A percentile compares a stretch with the other conserved stretches of the same genome.
Evolutionary conservation across 2,888 invertebrate species (phyloP).

Genomic region (Limnephilus marmoratus): DNA sequence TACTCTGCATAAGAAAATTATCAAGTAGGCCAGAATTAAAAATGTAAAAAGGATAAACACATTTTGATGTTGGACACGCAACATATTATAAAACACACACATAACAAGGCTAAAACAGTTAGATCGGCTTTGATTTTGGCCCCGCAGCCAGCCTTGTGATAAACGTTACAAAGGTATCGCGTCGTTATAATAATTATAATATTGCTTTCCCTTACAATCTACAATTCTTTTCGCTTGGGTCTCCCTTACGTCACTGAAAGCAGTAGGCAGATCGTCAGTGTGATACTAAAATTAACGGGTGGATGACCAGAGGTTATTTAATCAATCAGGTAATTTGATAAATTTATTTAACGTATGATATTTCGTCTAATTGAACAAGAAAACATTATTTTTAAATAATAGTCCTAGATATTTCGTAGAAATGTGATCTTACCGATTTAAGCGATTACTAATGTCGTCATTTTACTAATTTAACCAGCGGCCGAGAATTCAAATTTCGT

Average conservation of each 20-base stretch:
- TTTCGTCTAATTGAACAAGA: conserved; percentile 19
- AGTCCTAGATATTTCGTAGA: neutral
- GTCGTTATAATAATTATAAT: neutral
- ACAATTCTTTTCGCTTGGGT: neutral
- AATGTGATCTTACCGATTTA: neutral
- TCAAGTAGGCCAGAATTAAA: neutral
- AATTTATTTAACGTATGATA: neutral
- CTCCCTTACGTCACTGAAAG: neutral
- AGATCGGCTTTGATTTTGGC: neutral
- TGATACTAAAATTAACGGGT: conserved; percentile 26
- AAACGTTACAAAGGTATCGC: neutral
- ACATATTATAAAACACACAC: conserved; percentile 34
- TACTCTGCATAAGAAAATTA: neutral
- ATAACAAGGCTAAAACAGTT: conserved; percentile 4
- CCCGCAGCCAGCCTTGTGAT: neutral
- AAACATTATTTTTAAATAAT: neutral
- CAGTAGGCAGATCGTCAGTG: neutral
- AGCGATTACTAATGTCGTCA: too few species aligned
- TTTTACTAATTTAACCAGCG: too few species aligned
- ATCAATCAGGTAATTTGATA: neutral
- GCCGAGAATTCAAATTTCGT: too few species aligned
- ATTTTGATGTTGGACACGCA: conserved; percentile 2
- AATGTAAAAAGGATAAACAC: neutral
- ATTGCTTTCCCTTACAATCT: neutral
- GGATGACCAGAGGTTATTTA: neutral